Base-by-base conservation (phyloP, 2,113 vertebrate species). In the Axis porcinus region DNA sequence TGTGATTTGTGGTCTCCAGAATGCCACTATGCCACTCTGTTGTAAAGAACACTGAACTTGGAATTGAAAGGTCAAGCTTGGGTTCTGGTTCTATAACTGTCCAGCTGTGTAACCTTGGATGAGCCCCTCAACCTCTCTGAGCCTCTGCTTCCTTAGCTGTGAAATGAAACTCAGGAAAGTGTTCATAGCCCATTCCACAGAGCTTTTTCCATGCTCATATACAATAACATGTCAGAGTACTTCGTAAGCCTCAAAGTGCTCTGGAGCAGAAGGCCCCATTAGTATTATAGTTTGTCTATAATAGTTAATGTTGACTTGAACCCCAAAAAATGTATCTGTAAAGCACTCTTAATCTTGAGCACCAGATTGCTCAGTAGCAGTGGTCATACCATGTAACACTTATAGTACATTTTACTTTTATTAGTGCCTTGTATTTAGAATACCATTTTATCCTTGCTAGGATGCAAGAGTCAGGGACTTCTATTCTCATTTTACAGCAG, bases 221-320 rank as follows among this genome's bases (percentile, higher is more conserved):
- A 95, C 93, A 93, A 87, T 81, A 91, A 55, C 64, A 79, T 25
- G 43, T 25, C 76, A 74, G 52, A 58, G 45, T 58, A 62, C 57
- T 94, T 95, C 76, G 40, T 21, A 50, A 96, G 36, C 79, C 36
- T 85, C 45, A 58, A 95, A 81, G 78, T 25, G 30, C 52, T 82
- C 83, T 2, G 50, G 79, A 94, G 83, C 81, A 86, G 67, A 85
- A 91, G 33, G 55, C 12, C 16, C 58, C 54, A 5, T 95, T 92
- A 74, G 86, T 83, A 93, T 54, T 57, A 25, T 70, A 52, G 47
- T 81, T 91, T 91, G 36, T 67, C 30, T 74, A 21, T 87, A 91
- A 95, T 92, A 92, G 57, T 95, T 95, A 95, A 88, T 13, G 9
- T 96, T 91, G 86, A 91, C 92, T 74, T 83, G 50, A 86, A 45